Evolutionary conservation across 1,140 invertebrate genomes (phyloP), one percentile per base, ranked within the genome.

Genomic region (Campoletis sonorensis): DNA sequence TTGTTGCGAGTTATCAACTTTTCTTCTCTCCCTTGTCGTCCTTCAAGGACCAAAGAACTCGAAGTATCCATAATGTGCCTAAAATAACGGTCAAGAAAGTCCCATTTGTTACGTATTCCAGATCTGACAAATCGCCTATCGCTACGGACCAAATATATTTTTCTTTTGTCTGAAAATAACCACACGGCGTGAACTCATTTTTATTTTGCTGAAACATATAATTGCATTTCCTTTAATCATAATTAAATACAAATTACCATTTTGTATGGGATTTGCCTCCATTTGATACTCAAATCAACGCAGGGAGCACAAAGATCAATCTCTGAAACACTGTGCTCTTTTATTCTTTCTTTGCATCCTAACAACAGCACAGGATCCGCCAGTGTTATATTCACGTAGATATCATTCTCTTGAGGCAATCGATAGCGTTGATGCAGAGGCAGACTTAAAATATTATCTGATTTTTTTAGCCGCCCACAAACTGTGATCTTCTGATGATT

Each of bases 341-440:
- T 86, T 33, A 90, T 82, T 73, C 84, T 85, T 23, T 90, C n/a
- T 79, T 79, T 86, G 54, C 92, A 92, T 0, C 91, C 89, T 21
- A 92, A 70, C 11, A 92, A 81, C 27, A 92, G 70, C 27, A 84
- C 84, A 23, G 89, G 86, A 27, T 84, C 70, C 16, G 85, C 86
- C 13, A 92, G 30, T 15, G 40, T 84, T 5, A 90, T 61, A 78
- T 87, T 86, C 10, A 85, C 51, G 49, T 89, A 89, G 33, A 78
- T 82, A 21, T 84, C 87, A 54, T 79, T 77, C 1, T 81, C n/a
- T 8, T 21, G 84, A 7, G 91, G 84, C 73, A 86, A 86, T 27
- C 88, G 90, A 75, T 92, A 92, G 23, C 92, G 86, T 27, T 92
- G 89, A 83, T 92, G 91, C 82, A 92, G 64, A 21, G 90, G 89